phyloP scores from a whole-genome alignment of 2,888 invertebrate species.

The Vandiemenella viatica region DNA sequence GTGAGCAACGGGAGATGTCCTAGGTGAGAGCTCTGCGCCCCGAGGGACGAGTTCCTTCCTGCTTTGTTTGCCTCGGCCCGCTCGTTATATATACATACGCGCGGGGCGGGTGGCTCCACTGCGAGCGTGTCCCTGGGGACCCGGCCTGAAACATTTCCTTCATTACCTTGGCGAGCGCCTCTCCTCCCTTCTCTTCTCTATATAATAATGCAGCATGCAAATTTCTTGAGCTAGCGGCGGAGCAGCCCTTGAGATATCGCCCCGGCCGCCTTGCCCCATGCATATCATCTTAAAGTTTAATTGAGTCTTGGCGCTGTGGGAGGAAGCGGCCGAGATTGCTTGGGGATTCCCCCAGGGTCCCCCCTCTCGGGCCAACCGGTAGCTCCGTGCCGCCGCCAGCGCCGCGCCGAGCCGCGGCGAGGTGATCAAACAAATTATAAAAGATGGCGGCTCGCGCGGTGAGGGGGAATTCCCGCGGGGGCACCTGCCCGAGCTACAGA shows the following conservation, averaged over 20 bases:
- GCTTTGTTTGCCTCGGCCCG: too few relatives aligned
- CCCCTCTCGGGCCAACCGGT: constrained; percentile 25
- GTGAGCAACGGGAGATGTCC: too few relatives aligned
- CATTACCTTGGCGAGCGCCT: constrained; percentile 13
- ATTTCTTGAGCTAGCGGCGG: constrained; percentile 16
- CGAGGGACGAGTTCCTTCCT: too few relatives aligned
- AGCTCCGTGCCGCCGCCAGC: constrained; percentile 1
- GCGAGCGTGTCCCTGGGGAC: constrained; percentile 11
- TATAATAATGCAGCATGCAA: constrained; percentile 18
- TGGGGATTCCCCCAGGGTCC: constrained; percentile 31
- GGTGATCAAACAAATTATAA: constrained; percentile 32
- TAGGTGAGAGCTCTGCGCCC: too few relatives aligned
- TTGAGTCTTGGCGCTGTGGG: constrained; percentile 45
- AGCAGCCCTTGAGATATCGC: constrained; percentile 15
- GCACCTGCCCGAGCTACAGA: background rate
- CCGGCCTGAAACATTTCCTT: constrained; percentile 17
- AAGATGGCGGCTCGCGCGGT: constrained; percentile 24
- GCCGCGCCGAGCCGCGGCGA: constrained; percentile 12
- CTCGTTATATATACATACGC: background rate
- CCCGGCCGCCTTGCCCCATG: constrained; percentile 40
- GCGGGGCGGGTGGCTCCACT: constrained; percentile 1
- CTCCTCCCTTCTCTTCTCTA: constrained; percentile 5
- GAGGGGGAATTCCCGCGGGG: background rate
- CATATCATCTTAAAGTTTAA: constrained; percentile 57
- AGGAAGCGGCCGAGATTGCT: constrained; percentile 27